A percentile compares a stretch with the other conserved stretches of the same genome.
These are phyloP conservation scores for Empidonax traillii DNA, from an alignment of 2,113 vertebrate genomes.

Conservation along the genomic window DNA sequence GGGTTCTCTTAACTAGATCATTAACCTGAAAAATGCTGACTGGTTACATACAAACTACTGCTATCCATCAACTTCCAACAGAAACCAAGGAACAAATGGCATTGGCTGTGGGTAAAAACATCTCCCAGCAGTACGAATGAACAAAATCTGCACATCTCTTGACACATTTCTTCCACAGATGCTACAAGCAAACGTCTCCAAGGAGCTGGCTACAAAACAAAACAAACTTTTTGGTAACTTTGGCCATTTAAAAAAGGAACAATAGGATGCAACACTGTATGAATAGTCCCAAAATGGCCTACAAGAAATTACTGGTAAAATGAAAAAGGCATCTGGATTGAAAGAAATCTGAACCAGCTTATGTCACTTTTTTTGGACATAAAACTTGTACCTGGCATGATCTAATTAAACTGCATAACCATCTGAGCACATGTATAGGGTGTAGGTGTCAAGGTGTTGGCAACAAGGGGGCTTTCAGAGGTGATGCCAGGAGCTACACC, in stretches of 20 bases:
- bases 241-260: not conserved
- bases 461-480: not conserved
- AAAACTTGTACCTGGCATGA: not conserved
- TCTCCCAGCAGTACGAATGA: not conserved
- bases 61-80: not conserved
- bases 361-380: not conserved
- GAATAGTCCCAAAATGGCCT: not conserved
- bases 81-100: not conserved
- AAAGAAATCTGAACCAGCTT: not conserved
- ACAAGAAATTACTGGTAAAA: not conserved
- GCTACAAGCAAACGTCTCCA: not conserved
- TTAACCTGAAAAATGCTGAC: not conserved
- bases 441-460: not conserved
- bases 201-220: not conserved
- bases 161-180: not conserved
- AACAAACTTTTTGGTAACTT: not conserved
- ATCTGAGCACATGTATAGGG: not conserved
- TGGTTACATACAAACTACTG: not conserved
- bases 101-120: not conserved
- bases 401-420: not conserved
- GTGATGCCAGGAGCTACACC: not conserved
- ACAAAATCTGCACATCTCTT: not conserved
- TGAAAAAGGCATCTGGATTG: fast-evolving
- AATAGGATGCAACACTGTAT: not conserved
- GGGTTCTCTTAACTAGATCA: not conserved